These are phyloP conservation scores for Setophaga petechia DNA, from an alignment of 2,113 vertebrate genomes.

Conservation along the genomic window DNA sequence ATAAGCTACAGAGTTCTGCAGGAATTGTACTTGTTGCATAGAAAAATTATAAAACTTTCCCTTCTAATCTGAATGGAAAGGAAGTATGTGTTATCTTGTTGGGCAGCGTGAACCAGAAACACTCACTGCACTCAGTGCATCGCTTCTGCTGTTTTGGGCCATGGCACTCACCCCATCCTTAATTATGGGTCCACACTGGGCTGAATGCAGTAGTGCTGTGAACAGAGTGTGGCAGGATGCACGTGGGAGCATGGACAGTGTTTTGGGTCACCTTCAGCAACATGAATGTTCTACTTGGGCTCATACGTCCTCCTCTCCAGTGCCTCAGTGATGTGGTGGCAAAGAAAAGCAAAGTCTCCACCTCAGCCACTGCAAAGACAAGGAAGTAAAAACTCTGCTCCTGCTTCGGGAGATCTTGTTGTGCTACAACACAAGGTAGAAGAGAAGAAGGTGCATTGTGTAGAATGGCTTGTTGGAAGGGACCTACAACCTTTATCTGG, in stretches of 20 bases:
- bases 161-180: neutral
- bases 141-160: neutral
- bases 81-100: rapidly evolving
- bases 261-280: neutral
- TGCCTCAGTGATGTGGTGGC: neutral
- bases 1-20: neutral
- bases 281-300: neutral
- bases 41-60: neutral
- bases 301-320: neutral
- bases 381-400: neutral
- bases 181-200: rapidly evolving
- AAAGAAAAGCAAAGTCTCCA: neutral
- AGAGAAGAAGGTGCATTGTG: neutral
- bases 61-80: neutral
- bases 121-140: neutral
- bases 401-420: neutral
- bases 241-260: neutral
- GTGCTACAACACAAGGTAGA: neutral
- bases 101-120: neutral
- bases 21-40: neutral
- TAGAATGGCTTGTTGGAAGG: neutral
- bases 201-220: neutral
- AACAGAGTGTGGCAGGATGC: neutral
- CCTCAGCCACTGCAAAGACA: neutral
- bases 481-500: neutral